Percentiles rank a stretch among this genome's conserved stretches.
Evolutionary conservation across 2,113 vertebrate species (phyloP).

Genomic region (Oriolus oriolus): DNA sequence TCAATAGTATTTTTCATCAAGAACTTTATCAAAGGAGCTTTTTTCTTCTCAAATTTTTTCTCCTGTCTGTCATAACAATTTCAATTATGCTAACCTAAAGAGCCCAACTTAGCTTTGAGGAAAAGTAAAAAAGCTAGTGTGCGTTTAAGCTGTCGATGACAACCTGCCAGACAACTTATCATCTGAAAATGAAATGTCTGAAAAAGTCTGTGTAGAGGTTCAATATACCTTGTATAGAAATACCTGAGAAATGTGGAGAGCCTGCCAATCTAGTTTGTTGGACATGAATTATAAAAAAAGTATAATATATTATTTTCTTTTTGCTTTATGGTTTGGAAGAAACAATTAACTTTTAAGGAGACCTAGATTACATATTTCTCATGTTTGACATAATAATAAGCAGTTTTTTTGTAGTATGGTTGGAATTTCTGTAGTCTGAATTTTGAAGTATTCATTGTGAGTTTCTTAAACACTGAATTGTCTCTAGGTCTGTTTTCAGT

Average conservation of each 20-base stretch:
- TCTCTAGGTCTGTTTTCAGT: conserved; percentile 31
- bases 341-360: conserved; percentile 17
- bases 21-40: not conserved
- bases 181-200: conserved; percentile 49
- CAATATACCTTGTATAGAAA: not conserved
- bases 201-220: not conserved
- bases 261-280: not conserved
- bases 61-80: not conserved
- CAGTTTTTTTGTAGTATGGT: not conserved
- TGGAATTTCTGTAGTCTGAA: conserved; percentile 27
- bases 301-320: conserved; percentile 13
- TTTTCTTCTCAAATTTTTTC: conserved; percentile 15
- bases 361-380: not conserved
- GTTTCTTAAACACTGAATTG: not conserved
- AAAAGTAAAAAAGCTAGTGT: conserved; percentile 15
- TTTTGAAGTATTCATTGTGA: conserved; percentile 14
- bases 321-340: conserved; percentile 20
- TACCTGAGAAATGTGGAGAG: not conserved
- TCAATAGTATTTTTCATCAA: conserved; percentile 40
- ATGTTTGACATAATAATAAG: conserved; percentile 2
- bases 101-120: conserved; percentile 1
- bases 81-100: not conserved
- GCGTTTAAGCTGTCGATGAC: conserved; percentile 31
- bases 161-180: conserved; percentile 43
- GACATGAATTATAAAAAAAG: not conserved